These are phyloP conservation scores for Heliconius hortense DNA, from an alignment of 2,888 invertebrate species.

Conservation along the genomic window DNA sequence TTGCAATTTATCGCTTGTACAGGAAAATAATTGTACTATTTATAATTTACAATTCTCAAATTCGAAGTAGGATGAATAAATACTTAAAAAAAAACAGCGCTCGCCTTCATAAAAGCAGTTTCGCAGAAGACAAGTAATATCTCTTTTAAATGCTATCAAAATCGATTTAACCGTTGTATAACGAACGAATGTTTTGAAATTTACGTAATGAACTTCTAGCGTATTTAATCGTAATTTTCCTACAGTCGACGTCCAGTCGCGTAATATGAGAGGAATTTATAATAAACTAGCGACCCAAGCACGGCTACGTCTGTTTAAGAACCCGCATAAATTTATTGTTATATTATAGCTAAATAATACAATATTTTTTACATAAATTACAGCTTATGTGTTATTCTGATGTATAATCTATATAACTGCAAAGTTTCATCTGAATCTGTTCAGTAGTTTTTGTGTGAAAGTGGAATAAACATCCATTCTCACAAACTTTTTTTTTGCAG, in stretches of 20 bases:
- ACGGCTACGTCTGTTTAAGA: too few relatives aligned
- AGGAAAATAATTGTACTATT: background rate
- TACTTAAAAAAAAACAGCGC: background rate
- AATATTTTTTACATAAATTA: too few relatives aligned
- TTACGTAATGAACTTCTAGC: background rate
- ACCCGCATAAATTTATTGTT: too few relatives aligned
- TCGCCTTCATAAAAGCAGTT: background rate
- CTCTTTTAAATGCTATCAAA: background rate
- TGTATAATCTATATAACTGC: too few relatives aligned
- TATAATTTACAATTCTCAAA: background rate
- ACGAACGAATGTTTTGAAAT: background rate
- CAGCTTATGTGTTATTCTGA: too few relatives aligned
- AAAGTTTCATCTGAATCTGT: too few relatives aligned
- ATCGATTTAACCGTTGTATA: background rate
- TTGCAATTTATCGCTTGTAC: background rate
- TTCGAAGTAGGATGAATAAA: background rate
- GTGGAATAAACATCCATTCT: too few relatives aligned
- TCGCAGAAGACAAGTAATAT: conserved; percentile 1
- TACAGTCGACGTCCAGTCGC: background rate
- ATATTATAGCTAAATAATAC: too few relatives aligned
- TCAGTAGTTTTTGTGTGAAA: too few relatives aligned
- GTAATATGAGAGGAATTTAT: background rate
- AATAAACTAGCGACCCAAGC: too few relatives aligned
- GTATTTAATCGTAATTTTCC: background rate
- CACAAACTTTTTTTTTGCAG: too few relatives aligned